phyloP scores from a whole-genome alignment of 2,797 vertebrate species.

The Gymnocypris eckloni region DNA sequence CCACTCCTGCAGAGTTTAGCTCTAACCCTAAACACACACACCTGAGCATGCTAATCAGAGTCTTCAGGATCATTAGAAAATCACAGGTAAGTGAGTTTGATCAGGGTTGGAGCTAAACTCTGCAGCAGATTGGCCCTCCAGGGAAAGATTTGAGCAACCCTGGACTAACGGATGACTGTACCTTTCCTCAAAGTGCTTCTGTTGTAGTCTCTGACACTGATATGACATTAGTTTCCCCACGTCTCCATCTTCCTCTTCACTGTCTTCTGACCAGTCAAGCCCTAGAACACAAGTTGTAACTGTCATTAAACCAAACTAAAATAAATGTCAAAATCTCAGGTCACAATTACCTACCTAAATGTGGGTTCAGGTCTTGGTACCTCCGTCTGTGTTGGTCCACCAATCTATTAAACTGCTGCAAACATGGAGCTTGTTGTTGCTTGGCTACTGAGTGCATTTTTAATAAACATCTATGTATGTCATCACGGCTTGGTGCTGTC shows the following conservation, averaged over 20 bases:
- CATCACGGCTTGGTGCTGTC: conserved; percentile 13
- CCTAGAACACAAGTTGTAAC: conserved; percentile 74
- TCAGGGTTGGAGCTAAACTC: too few relatives aligned
- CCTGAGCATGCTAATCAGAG: too few relatives aligned
- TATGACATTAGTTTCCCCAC: conserved; percentile 84
- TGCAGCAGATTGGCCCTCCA: too few relatives aligned
- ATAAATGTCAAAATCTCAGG: neutral
- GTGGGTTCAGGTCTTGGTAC: conserved; percentile 51
- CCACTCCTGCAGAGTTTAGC: too few relatives aligned
- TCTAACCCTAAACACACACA: too few relatives aligned
- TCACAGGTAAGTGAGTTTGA: too few relatives aligned
- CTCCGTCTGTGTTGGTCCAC: conserved; percentile 50
- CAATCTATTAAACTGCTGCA: conserved; percentile 54
- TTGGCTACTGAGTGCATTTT: conserved; percentile 2
- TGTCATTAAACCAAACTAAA: conserved; percentile 1
- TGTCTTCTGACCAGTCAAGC: conserved; percentile 98
- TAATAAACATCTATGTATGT: neutral
- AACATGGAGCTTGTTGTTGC: conserved; percentile 42
- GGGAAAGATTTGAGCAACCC: too few relatives aligned
- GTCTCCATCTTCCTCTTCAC: conserved; percentile 86
- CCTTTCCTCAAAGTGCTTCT: conserved; percentile 79
- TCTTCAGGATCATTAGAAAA: too few relatives aligned
- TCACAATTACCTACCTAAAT: conserved; percentile 55
- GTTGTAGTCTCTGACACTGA: conserved; percentile 86
- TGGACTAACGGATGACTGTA: conserved; percentile 9